Evolutionary conservation across 2,113 vertebrate genomes (phyloP).

Genomic region (Cryptotis parvus): DNA sequence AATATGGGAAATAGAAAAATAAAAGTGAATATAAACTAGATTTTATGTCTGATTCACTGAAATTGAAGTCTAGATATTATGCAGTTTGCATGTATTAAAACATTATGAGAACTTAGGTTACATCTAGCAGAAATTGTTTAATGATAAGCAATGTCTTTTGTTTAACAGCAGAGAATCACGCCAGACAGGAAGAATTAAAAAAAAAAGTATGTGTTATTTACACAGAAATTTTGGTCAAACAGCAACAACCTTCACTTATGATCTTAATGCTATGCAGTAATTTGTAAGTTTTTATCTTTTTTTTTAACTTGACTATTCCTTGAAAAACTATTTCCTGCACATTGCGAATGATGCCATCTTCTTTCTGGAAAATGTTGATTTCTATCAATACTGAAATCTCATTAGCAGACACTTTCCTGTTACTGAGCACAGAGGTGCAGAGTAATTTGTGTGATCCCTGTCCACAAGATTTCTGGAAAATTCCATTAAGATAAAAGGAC

Average conservation of each 20-base stretch:
- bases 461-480: slow-evolving; percentile 66
- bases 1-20: not conserved
- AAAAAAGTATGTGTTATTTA: not conserved
- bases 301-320: slow-evolving; percentile 38
- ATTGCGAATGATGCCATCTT: slow-evolving; percentile 64
- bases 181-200: slow-evolving; percentile 18
- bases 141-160: slow-evolving; percentile 27
- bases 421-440: slow-evolving; percentile 40
- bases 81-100: slow-evolving; percentile 13
- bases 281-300: slow-evolving; percentile 6
- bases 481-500: slow-evolving; percentile 70
- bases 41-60: not conserved
- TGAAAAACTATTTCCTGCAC: slow-evolving; percentile 64
- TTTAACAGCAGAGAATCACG: not conserved
- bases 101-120: not conserved
- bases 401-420: slow-evolving; percentile 68
- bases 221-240: slow-evolving; percentile 51
- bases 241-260: slow-evolving; percentile 13
- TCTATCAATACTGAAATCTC: slow-evolving; percentile 65
- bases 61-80: not conserved
- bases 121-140: not conserved
- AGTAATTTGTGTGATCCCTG: slow-evolving; percentile 61
- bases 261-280: not conserved
- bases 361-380: slow-evolving; percentile 68
- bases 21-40: not conserved